Percentiles rank a stretch among this genome's conserved stretches.
Evolutionary conservation across 2,113 vertebrate genomes (phyloP).

Genomic region (Gallinago media): DNA sequence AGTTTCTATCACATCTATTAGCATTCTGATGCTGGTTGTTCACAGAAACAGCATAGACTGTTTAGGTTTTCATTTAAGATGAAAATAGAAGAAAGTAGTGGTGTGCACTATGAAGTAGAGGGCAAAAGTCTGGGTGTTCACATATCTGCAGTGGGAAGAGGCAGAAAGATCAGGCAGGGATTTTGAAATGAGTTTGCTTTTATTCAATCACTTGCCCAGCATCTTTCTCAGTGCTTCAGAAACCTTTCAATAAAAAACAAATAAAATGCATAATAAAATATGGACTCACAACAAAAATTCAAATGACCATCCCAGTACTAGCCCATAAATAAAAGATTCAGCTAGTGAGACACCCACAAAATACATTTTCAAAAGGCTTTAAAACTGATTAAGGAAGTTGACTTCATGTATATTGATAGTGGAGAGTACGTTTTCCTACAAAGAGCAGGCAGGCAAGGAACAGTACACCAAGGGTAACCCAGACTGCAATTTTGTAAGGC

Average conservation of each 20-base stretch:
- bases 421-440: neutral
- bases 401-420: constrained; percentile 51
- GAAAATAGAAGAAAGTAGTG: neutral
- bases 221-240: constrained; percentile 45
- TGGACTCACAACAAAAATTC: constrained; percentile 45
- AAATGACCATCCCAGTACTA: constrained; percentile 58
- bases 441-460: neutral
- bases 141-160: neutral
- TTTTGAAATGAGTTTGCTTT: constrained; percentile 43
- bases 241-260: constrained; percentile 68
- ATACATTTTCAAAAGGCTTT: constrained; percentile 69
- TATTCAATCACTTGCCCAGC: constrained; percentile 30
- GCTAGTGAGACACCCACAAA: constrained; percentile 50
- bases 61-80: neutral
- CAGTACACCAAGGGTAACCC: neutral
- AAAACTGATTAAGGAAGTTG: constrained; percentile 68
- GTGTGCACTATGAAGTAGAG: neutral
- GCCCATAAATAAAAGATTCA: constrained; percentile 69
- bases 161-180: neutral
- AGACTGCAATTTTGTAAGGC: neutral
- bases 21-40: neutral
- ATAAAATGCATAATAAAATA: constrained; percentile 70
- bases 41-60: neutral
- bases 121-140: neutral
- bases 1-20: neutral